Percentiles rank a stretch among this genome's conserved stretches.
These are phyloP conservation scores for Aldrovandia affinis DNA, from an alignment of 2,797 vertebrate genomes.

Conservation along the genomic window DNA sequence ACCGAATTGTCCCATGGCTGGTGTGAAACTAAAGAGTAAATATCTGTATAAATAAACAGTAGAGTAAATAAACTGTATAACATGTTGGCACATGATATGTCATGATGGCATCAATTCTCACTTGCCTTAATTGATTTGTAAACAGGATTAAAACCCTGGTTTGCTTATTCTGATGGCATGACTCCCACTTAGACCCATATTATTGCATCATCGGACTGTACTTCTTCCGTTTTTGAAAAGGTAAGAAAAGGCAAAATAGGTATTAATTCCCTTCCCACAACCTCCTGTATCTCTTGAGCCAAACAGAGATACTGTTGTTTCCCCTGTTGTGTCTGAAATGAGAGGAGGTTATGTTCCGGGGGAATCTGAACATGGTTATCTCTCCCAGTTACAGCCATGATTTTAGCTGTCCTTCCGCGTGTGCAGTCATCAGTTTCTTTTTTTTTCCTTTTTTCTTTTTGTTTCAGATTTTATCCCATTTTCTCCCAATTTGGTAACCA, in stretches of 20 bases:
- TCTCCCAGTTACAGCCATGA: background rate
- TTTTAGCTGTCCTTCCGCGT: background rate
- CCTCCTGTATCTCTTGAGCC: background rate
- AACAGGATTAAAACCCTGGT: background rate
- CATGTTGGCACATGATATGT: background rate
- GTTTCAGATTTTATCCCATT: no score
- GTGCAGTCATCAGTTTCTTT: no score
- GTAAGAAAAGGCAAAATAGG: background rate
- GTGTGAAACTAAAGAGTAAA: background rate
- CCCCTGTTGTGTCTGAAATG: slow-evolving; percentile 8
- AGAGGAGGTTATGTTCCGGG: background rate
- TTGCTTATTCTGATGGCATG: background rate
- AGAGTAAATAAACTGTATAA: background rate
- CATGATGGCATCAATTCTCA: background rate
- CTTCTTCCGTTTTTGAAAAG: background rate
- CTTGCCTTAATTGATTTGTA: background rate
- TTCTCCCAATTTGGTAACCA: no score
- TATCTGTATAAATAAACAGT: background rate
- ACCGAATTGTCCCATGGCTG: background rate
- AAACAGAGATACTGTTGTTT: background rate
- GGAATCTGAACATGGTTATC: background rate
- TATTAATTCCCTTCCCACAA: background rate
- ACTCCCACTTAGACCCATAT: background rate
- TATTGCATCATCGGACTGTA: background rate
- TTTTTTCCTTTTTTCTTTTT: no score